Evolutionary conservation across 2,888 invertebrate species (phyloP).

Genomic region (Drosophila macrospina): DNA sequence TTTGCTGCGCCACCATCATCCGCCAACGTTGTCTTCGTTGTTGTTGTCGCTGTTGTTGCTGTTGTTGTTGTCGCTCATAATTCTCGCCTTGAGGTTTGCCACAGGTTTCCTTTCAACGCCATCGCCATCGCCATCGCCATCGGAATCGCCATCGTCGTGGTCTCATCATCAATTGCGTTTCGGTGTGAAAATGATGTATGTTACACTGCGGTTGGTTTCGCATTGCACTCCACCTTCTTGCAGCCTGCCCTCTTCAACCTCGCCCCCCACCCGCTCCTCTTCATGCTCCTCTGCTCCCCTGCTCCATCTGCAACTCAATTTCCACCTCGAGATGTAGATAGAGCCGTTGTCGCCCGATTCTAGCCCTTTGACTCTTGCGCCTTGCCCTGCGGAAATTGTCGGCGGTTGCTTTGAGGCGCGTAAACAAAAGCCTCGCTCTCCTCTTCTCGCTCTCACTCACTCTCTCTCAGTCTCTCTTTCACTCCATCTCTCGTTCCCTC

Average conservation of each 20-base stretch:
- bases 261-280: too few relatives aligned
- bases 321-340: not conserved
- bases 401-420: conserved; percentile 69
- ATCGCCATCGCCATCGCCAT: conserved; percentile 28
- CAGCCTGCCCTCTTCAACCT: not conserved
- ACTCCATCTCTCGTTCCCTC: too few relatives aligned
- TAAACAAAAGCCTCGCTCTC: conserved; percentile 47
- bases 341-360: conserved; percentile 12
- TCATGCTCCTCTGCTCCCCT: too few relatives aligned
- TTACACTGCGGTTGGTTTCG: conserved; percentile 79
- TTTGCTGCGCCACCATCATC: conserved; percentile 57
- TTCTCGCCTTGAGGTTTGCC: conserved; percentile 81
- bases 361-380: conserved; percentile 53
- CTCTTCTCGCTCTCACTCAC: not conserved
- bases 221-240: conserved; percentile 41
- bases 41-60: conserved; percentile 39
- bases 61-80: conserved; percentile 71
- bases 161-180: conserved; percentile 71
- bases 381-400: conserved; percentile 42
- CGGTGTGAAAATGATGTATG: conserved; percentile 81
- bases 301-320: not conserved
- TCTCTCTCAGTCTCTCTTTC: too few relatives aligned
- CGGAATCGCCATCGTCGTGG: conserved; percentile 26
- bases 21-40: conserved; percentile 18
- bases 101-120: conserved; percentile 64